phyloP scores from a whole-genome alignment of 2,113 vertebrate genomes.

The Rattus norvegicus region GRCr8 NC_086020.1:143291001-143291500 shows the following conservation, averaged over 20 bases:
- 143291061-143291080: background rate
- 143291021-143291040: background rate
- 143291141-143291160: background rate
- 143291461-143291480: background rate
- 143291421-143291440: background rate
- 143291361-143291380: background rate
- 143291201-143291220: background rate
- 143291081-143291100: background rate
- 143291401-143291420: background rate
- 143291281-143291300: background rate
- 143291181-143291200: no score
- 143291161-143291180: background rate
- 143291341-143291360: background rate
- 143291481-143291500: background rate
- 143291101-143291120: background rate
- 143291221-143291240: background rate
- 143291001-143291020: background rate
- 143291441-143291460: background rate
- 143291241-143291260: background rate
- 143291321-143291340: background rate
- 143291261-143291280: background rate
- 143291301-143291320: background rate
- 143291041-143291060: background rate
- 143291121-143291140: background rate
- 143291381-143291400: background rate